phyloP scores from a whole-genome alignment of 1,140 invertebrate species.

The Ceratina calcarata region DNA sequence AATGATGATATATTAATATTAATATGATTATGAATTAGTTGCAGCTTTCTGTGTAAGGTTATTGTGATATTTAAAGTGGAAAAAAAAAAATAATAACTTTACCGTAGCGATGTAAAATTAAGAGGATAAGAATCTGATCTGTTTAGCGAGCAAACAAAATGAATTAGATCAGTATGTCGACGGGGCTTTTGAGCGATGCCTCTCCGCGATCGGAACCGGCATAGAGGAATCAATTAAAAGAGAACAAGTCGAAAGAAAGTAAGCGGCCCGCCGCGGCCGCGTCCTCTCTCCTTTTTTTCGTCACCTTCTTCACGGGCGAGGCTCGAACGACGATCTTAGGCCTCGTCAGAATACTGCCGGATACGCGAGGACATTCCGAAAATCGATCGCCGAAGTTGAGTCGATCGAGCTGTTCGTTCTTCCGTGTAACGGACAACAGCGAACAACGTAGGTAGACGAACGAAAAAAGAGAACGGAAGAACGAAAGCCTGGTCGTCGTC shows the following conservation, averaged over 20 bases:
- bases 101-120: slow-evolving; percentile 64
- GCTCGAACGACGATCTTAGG: slow-evolving; percentile 78
- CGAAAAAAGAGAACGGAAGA: not conserved
- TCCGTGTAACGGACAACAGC: not conserved
- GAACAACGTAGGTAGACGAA: not conserved
- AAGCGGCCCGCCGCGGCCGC: slow-evolving; percentile 15
- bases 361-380: slow-evolving; percentile 73
- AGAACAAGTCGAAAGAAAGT: slow-evolving; percentile 21
- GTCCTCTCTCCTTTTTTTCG: slow-evolving; percentile 40
- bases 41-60: slow-evolving; percentile 78
- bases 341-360: slow-evolving; percentile 78
- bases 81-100: slow-evolving; percentile 73
- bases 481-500: not conserved
- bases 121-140: slow-evolving; percentile 60
- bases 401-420: not conserved
- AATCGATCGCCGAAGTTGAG: slow-evolving; percentile 47
- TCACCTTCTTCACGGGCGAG: slow-evolving; percentile 64
- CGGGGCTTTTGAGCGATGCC: slow-evolving; percentile 61
- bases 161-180: slow-evolving; percentile 60
- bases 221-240: not conserved
- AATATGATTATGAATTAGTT: slow-evolving; percentile 67
- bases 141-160: slow-evolving; percentile 62
- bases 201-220: slow-evolving; percentile 36
- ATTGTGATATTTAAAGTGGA: slow-evolving; percentile 76
- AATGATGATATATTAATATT: slow-evolving; percentile 57